Base-by-base conservation (phyloP, 2,113 vertebrate species). In the Genyomyrus donnyi region DNA sequence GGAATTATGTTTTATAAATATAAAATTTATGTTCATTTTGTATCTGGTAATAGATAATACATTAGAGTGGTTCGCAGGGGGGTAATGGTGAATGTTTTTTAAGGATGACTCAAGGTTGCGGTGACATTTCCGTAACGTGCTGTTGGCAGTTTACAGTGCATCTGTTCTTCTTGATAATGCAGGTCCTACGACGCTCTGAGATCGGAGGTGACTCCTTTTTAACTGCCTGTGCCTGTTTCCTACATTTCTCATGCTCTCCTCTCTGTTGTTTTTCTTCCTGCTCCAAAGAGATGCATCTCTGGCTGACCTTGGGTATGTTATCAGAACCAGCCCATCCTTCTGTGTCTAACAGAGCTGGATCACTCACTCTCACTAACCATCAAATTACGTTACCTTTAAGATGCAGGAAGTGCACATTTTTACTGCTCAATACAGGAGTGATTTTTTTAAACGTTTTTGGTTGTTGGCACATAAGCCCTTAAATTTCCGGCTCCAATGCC, bases 231-330 rank as follows among this genome's bases (percentile, higher is more conserved):
- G 24, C 17, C 45, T n/a, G 15, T 77, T 49, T 80, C 48, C 49
- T 39, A 49, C 84, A 15, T 21, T 62, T 87, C 49, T 84, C 48
- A 74, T 50, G 56, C 90, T 58, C 86, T 93, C 88, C 83, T 91
- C 66, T 93, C 89, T 91, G 88, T 85, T 80, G 4, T 85, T 50
- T 90, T 56, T 90, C 70, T 88, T 88, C 80, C 42, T 48, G n/a
- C 52, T 42, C 52, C 90, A 92, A 92, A 96, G 95, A 93, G 74
- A 46, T 90, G 88, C 91, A 90, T 53, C 92, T 93, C 91, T 94
- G 94, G 95, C 95, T 94, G 91, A 94, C 90, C 90, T 92, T 93
- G 87, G 95, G 95, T 96, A 95, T 89, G 95, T 95, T 90, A 15
- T 58, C 77, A 56, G 80, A 70, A 13, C 46, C 48, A 52, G 35